Evolutionary conservation across 2,113 vertebrate species (phyloP).

Genomic region (Sialia sialis): DNA sequence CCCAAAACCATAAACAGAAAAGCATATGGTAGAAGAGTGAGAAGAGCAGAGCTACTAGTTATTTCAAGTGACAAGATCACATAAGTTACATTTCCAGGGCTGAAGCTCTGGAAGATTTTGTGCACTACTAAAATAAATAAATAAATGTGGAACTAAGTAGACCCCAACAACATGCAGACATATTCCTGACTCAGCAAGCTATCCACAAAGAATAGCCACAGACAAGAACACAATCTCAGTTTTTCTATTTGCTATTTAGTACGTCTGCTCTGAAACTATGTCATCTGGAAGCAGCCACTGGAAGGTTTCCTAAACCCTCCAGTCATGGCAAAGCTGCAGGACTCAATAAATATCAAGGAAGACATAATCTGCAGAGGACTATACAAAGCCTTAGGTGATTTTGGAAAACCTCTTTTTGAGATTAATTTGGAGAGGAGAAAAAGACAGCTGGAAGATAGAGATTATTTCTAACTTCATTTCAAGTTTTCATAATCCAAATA

Average conservation of each 20-base stretch:
- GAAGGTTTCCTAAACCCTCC: not conserved
- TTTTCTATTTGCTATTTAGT: not conserved
- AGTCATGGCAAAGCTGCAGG: not conserved
- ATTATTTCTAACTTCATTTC: conserved; percentile 45
- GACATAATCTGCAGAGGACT: not conserved
- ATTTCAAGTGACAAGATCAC: not conserved
- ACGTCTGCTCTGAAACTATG: not conserved
- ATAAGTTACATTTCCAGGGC: not conserved
- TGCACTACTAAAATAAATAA: not conserved
- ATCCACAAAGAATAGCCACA: not conserved
- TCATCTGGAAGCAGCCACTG: not conserved
- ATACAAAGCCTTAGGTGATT: conserved; percentile 22
- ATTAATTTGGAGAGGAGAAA: conserved; percentile 25
- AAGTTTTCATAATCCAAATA: not conserved
- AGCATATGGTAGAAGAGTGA: not conserved
- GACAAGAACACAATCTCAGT: not conserved
- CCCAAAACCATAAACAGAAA: not conserved
- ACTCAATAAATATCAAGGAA: not conserved
- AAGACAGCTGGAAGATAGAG: not conserved
- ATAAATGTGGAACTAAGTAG: not conserved
- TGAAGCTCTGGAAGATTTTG: not conserved
- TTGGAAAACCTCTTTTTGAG: conserved; percentile 20
- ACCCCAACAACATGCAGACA: not conserved
- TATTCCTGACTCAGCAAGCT: not conserved
- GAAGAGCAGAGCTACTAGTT: not conserved